Percentiles rank a stretch among this genome's conserved stretches.
phyloP scores from a whole-genome alignment of 2,797 vertebrate genomes.

The Sparidentex hasta region DNA sequence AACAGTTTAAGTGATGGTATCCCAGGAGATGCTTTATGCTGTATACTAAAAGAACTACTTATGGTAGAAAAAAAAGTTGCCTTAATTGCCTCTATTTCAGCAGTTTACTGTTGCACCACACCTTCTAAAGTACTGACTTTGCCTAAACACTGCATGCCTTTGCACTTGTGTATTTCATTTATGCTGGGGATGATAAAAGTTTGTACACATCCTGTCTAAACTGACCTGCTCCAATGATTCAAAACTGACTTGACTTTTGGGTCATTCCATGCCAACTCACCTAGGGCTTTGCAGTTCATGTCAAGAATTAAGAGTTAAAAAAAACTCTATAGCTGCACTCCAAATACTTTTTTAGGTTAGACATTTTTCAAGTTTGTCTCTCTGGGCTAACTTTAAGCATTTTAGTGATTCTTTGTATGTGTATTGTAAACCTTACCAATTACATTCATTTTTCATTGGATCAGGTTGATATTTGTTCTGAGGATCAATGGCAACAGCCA shows the following conservation, averaged over 20 bases:
- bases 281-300: too few relatives aligned
- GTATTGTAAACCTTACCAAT: too few relatives aligned
- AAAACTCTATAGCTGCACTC: too few relatives aligned
- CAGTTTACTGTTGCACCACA: slow-evolving; percentile 1
- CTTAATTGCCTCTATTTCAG: slow-evolving; percentile 25
- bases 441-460: too few relatives aligned
- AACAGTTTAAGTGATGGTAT: slow-evolving; percentile 7
- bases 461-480: too few relatives aligned
- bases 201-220: not conserved
- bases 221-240: not conserved
- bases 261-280: too few relatives aligned
- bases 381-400: too few relatives aligned
- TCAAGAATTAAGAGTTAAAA: too few relatives aligned
- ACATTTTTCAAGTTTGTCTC: too few relatives aligned
- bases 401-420: too few relatives aligned
- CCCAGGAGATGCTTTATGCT: not conserved
- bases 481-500: too few relatives aligned
- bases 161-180: not conserved
- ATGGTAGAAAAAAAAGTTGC: not conserved
- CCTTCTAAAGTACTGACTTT: slow-evolving; percentile 15
- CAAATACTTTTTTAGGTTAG: too few relatives aligned
- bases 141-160: not conserved
- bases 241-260: not conserved
- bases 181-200: not conserved
- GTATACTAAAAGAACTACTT: not conserved